A percentile compares a stretch with the other conserved stretches of the same genome.
Evolutionary conservation across 2,888 invertebrate species (phyloP).

Genomic region (Steromphala cineraria): DNA sequence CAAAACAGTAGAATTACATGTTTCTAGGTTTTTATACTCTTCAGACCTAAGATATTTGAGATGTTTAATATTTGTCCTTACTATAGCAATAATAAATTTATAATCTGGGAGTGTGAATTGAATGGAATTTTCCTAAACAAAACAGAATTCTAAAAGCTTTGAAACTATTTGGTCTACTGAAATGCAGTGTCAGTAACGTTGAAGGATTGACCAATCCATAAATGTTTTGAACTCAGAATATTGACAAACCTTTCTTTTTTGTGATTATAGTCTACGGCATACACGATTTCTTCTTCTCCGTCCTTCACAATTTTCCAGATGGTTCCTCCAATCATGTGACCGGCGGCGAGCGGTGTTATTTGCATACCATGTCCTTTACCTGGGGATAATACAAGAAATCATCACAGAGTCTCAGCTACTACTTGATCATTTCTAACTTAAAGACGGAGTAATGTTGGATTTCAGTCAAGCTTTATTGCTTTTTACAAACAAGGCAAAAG

Average conservation of each 20-base stretch:
- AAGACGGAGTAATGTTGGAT: no score
- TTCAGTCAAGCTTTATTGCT: no score
- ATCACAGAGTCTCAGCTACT: no score
- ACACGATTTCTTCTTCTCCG: constrained; percentile 98
- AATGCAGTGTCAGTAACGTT: not conserved
- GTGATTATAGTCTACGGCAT: constrained; percentile 98
- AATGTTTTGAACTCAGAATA: not conserved
- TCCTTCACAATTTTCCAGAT: constrained; percentile 99
- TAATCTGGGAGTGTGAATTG: no score
- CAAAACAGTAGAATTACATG: no score
- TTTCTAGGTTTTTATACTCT: no score
- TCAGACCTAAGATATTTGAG: no score
- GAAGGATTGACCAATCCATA: not conserved
- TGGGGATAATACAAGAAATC: constrained; percentile 67
- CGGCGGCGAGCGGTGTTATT: constrained; percentile 93
- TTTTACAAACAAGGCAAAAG: no score
- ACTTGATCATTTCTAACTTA: no score
- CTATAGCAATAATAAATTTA: no score
- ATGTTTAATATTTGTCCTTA: no score
- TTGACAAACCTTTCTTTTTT: constrained; percentile 88
- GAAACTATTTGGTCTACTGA: not conserved
- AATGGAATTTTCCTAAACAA: not conserved
- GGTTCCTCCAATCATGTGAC: constrained; percentile 98
- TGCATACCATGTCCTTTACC: constrained; percentile 97
- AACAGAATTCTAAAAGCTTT: not conserved